These are phyloP conservation scores for Ranitomeya imitator DNA, from an alignment of 2,113 vertebrate genomes.

Conservation along the genomic window DNA sequence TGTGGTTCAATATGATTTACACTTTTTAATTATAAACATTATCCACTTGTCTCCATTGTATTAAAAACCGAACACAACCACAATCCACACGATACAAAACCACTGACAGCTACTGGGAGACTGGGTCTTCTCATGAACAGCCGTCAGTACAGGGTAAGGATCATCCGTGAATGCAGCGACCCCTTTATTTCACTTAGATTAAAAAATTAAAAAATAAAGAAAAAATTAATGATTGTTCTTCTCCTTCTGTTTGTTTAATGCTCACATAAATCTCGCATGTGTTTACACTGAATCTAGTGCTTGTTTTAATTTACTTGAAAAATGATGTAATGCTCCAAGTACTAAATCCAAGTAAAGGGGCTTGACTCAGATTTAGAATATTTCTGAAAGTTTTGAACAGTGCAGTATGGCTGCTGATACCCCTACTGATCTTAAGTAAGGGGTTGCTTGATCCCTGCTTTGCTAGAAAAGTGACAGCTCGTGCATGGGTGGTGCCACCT, in stretches of 20 bases:
- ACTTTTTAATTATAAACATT: neutral
- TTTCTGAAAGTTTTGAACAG: neutral
- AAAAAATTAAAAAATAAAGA: neutral
- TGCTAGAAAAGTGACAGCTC: neutral
- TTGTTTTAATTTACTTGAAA: slow-evolving; percentile 15
- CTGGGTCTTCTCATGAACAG: neutral
- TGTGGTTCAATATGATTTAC: neutral
- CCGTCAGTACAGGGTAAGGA: neutral
- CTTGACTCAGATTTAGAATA: neutral
- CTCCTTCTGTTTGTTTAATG: slow-evolving; percentile 7
- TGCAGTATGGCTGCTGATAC: neutral
- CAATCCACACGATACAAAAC: neutral
- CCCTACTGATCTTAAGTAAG: neutral
- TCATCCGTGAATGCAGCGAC: neutral
- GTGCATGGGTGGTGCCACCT: neutral
- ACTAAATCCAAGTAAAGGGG: neutral
- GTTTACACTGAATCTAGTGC: slow-evolving; percentile 20
- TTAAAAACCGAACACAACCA: neutral
- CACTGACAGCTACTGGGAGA: neutral
- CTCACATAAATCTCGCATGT: neutral
- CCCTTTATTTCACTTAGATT: neutral
- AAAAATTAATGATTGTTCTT: slow-evolving; percentile 22
- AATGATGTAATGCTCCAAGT: neutral
- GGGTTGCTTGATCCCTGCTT: neutral
- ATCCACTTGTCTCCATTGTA: neutral